phyloP scores from a whole-genome alignment of 64 coral and sea anemone species.

The Dendronephthya gigantea region DNA sequence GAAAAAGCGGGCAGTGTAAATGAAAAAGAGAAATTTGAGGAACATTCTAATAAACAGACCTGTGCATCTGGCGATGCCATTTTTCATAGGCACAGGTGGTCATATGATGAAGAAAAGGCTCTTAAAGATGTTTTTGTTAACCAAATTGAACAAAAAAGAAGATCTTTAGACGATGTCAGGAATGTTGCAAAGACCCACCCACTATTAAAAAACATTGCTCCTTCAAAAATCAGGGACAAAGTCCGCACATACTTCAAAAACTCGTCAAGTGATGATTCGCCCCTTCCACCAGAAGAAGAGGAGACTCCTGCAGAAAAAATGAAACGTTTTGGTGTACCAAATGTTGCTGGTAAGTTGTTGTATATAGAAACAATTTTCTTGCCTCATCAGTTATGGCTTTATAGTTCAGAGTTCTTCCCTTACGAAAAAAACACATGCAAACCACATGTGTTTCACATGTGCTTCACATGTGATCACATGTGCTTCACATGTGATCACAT shows the following conservation, averaged over 20 bases:
- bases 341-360: not conserved
- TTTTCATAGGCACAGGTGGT: not conserved
- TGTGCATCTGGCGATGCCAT: not conserved
- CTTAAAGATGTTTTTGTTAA: not conserved
- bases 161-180: not conserved
- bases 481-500: no score
- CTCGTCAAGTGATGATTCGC: not conserved
- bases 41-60: no score
- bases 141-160: not conserved
- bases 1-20: no score
- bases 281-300: not conserved
- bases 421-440: no score
- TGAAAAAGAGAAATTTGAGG: no score
- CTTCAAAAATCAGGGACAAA: not conserved
- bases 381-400: no score
- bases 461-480: no score
- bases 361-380: no score
- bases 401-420: no score
- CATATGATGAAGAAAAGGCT: not conserved
- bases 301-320: not conserved
- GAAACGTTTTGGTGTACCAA: not conserved
- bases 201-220: not conserved
- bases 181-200: not conserved
- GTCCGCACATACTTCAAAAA: not conserved
- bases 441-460: no score